phyloP scores from a whole-genome alignment of 2,113 vertebrate species.

The Callaeas wilsoni region DNA sequence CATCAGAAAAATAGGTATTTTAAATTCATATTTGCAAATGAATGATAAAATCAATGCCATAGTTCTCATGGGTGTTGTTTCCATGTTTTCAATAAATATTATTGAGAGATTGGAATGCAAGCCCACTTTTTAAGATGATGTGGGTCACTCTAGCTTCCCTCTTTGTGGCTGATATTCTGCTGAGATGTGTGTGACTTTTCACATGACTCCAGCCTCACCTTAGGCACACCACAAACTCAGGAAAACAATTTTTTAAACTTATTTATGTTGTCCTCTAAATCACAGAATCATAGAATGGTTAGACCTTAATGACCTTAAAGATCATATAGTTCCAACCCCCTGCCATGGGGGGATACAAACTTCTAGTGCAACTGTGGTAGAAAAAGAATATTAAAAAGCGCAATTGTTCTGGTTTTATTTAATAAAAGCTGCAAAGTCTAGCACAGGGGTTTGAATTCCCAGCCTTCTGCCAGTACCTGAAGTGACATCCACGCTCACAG shows the following conservation, averaged over 20 bases:
- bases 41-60: neutral
- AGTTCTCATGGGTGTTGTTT: neutral
- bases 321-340: neutral
- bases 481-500: neutral
- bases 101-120: neutral
- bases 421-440: neutral
- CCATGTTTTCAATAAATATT: neutral
- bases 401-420: neutral
- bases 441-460: neutral
- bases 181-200: neutral
- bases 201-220: neutral
- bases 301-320: neutral
- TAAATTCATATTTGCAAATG: neutral
- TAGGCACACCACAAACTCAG: neutral
- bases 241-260: neutral
- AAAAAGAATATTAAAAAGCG: rapidly evolving
- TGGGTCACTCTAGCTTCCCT: neutral
- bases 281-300: neutral
- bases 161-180: neutral
- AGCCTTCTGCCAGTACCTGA: neutral
- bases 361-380: neutral
- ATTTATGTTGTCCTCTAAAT: neutral
- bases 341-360: neutral
- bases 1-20: neutral
- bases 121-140: neutral